Conservation (phyloP, 2,113 vertebrate species). For the Orientallactaga bullata region DNA sequence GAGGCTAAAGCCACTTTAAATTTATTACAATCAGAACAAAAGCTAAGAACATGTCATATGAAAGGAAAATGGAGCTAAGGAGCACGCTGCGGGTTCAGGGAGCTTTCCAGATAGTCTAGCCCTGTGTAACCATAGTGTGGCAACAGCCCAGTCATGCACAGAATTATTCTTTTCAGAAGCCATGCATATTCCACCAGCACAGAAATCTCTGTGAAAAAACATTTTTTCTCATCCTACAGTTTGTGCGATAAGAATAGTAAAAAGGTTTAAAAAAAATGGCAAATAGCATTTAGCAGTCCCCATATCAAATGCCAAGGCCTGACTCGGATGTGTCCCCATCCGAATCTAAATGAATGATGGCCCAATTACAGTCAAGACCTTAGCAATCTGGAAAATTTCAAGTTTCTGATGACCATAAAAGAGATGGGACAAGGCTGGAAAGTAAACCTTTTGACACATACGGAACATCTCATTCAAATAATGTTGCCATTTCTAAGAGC, state of each 20-base stretch:
- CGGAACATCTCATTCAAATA: slow-evolving; percentile 23
- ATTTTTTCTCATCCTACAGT: background rate
- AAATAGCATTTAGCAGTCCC: background rate
- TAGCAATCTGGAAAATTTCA: slow-evolving; percentile 15
- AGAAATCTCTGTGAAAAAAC: background rate
- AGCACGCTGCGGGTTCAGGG: too few relatives aligned
- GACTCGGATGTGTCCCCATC: background rate
- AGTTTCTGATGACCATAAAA: slow-evolving; percentile 12
- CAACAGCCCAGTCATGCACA: too few relatives aligned
- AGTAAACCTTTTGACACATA: slow-evolving; percentile 1
- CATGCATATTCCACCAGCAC: too few relatives aligned
- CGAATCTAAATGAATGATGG: slow-evolving; percentile 22
- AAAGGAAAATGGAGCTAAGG: background rate
- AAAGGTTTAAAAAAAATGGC: background rate
- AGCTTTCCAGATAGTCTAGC: background rate
- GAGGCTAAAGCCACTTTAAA: background rate
- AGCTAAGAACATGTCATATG: background rate
- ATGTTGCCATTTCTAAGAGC: background rate
- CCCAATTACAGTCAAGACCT: background rate
- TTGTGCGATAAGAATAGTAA: background rate
- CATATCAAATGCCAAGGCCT: background rate
- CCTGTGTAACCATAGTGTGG: background rate
- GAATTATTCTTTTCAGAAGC: background rate
- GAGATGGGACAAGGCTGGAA: background rate
- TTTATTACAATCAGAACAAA: background rate